These are phyloP conservation scores for Bufo bufo DNA, from an alignment of 2,113 vertebrate genomes.

Conservation along the genomic window DNA sequence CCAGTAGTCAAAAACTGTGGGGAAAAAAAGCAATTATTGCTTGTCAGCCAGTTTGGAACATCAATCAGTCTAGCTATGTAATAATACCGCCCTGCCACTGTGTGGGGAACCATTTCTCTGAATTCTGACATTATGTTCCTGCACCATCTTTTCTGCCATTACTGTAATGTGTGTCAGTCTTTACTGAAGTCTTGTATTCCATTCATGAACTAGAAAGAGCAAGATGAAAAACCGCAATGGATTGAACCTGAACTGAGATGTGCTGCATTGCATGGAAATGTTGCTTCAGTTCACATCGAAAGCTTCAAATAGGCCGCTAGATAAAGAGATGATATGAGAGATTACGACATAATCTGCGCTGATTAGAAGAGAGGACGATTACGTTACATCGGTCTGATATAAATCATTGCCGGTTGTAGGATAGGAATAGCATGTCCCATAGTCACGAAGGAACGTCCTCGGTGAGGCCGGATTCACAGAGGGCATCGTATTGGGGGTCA, in stretches of 20 bases:
- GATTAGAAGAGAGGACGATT: constrained; percentile 17
- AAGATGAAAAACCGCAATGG: neutral
- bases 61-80: no score
- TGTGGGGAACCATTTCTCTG: no score
- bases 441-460: neutral
- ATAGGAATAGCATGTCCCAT: neutral
- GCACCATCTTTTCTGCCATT: neutral
- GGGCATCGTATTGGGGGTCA: no score
- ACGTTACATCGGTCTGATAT: neutral
- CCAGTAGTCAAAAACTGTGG: no score
- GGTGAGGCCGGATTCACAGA: no score
- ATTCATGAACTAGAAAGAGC: neutral
- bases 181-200: neutral
- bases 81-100: no score
- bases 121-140: no score
- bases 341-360: constrained; percentile 12
- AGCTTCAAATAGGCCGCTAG: neutral
- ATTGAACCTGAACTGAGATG: neutral
- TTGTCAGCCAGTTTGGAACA: no score
- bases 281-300: neutral
- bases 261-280: neutral
- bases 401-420: neutral
- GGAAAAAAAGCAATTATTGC: no score
- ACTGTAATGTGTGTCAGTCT: neutral
- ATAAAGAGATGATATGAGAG: constrained; percentile 2